Evolutionary conservation across 2,888 invertebrate genomes (phyloP).

Genomic region (Anorthoa munda): DNA sequence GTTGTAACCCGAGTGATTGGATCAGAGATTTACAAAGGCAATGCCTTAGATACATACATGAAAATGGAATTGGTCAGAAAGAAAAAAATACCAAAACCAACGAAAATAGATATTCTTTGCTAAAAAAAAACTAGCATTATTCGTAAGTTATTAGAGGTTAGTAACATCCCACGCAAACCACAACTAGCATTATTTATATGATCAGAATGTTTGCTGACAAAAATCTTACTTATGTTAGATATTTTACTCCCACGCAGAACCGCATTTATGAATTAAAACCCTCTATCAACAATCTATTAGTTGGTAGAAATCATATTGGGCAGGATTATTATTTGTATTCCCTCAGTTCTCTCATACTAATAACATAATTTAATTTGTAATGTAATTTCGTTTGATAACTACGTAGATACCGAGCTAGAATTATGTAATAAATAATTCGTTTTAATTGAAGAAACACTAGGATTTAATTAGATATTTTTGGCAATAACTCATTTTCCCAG

Average conservation of each 20-base stretch:
- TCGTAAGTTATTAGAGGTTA: neutral
- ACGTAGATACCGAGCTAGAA: neutral
- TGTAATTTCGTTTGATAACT: neutral
- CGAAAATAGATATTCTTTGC: no score
- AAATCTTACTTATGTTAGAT: no score
- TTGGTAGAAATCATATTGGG: conserved; percentile 3
- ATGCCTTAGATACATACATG: conserved; percentile 9
- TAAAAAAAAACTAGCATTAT: no score
- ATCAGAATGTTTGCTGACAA: no score
- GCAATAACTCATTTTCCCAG: neutral
- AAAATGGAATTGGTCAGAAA: no score
- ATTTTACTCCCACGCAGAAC: neutral
- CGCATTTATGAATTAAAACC: no score
- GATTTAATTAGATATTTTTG: neutral
- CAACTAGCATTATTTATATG: conserved; percentile 1
- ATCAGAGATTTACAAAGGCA: conserved; percentile 44
- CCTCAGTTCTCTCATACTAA: neutral
- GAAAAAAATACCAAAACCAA: no score
- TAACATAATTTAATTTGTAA: neutral
- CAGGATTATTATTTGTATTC: neutral
- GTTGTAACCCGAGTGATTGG: conserved; percentile 36
- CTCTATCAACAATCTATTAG: neutral
- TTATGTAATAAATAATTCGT: neutral
- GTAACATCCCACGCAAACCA: neutral
- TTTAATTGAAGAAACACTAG: conserved; percentile 1